Conservation (phyloP, 64 coral and sea anemone genomes). For the Anthopleura sola region DNA sequence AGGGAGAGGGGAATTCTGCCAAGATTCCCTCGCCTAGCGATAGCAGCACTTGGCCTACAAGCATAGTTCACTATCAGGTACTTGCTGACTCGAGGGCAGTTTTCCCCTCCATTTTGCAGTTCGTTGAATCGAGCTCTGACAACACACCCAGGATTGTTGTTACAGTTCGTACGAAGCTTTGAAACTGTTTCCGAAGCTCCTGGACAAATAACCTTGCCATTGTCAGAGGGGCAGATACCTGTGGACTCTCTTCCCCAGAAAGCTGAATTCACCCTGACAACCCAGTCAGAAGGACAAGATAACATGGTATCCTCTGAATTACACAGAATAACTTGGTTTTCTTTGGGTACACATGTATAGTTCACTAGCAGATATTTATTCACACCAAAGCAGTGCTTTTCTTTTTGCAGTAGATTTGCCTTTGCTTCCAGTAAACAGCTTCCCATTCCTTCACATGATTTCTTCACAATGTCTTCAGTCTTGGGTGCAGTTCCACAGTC, state of each 20-base stretch:
- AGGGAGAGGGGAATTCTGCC: slow-evolving; percentile 79
- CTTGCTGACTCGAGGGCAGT: slow-evolving; percentile 73
- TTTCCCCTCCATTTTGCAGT: slow-evolving; percentile 88
- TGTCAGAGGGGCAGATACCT: slow-evolving; percentile 57
- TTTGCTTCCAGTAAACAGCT: slow-evolving; percentile 78
- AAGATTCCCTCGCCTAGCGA: slow-evolving; percentile 72
- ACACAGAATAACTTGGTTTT: slow-evolving; percentile 70
- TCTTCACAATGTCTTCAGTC: slow-evolving; percentile 55
- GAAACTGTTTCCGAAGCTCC: slow-evolving; percentile 86
- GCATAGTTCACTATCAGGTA: slow-evolving; percentile 77
- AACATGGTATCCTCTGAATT: slow-evolving; percentile 69
- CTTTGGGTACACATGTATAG: slow-evolving; percentile 78
- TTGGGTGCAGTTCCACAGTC: slow-evolving; percentile 71
- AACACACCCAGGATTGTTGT: slow-evolving; percentile 71
- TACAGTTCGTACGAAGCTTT: slow-evolving; percentile 74
- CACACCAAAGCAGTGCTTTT: slow-evolving; percentile 80
- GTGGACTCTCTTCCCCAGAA: slow-evolving; percentile 76
- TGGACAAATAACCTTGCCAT: slow-evolving; percentile 48
- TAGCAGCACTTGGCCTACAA: slow-evolving; percentile 57
- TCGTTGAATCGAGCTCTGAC: slow-evolving; percentile 62
- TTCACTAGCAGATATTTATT: slow-evolving; percentile 81
- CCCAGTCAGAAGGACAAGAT: slow-evolving; percentile 78
- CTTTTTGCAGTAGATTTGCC: slow-evolving; percentile 67
- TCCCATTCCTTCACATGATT: slow-evolving; percentile 83
- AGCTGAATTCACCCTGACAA: slow-evolving; percentile 77